Evolutionary conservation across 2,113 vertebrate species (phyloP).

Genomic region (Grantiella picta): DNA sequence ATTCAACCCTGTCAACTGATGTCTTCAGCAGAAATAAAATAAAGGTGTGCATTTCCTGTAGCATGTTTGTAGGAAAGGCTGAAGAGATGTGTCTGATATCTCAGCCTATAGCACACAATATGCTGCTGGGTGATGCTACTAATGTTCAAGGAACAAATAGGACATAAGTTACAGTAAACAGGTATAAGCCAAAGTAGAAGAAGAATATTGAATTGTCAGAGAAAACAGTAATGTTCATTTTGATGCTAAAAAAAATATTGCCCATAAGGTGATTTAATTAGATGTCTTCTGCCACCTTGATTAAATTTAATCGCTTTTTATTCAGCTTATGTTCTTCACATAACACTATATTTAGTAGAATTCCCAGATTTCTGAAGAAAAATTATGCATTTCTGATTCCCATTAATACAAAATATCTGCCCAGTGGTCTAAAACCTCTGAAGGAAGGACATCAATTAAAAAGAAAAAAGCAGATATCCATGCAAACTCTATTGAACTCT

Average conservation of each 20-base stretch:
- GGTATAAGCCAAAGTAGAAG: not conserved
- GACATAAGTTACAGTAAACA: not conserved
- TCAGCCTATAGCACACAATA: not conserved
- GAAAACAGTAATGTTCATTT: not conserved
- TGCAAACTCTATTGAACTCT: not conserved
- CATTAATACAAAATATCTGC: not conserved
- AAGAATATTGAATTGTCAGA: not conserved
- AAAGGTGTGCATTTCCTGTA: not conserved
- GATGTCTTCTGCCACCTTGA: not conserved
- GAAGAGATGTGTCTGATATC: not conserved
- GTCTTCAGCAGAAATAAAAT: not conserved
- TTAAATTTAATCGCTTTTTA: not conserved
- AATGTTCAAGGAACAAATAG: not conserved
- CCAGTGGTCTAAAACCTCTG: not conserved
- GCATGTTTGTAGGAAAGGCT: not conserved
- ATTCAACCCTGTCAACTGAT: not conserved
- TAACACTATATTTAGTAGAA: not conserved
- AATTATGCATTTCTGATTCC: not conserved
- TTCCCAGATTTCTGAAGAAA: not conserved
- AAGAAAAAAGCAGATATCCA: not conserved
- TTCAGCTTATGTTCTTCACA: not conserved
- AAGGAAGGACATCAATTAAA: not conserved
- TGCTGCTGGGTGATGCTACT: not conserved
- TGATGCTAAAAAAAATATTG: not conserved
- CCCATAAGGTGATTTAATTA: not conserved